Base-by-base conservation (phyloP, 2,797 vertebrate genomes). In the Neosilurus mollespiculum region DNA sequence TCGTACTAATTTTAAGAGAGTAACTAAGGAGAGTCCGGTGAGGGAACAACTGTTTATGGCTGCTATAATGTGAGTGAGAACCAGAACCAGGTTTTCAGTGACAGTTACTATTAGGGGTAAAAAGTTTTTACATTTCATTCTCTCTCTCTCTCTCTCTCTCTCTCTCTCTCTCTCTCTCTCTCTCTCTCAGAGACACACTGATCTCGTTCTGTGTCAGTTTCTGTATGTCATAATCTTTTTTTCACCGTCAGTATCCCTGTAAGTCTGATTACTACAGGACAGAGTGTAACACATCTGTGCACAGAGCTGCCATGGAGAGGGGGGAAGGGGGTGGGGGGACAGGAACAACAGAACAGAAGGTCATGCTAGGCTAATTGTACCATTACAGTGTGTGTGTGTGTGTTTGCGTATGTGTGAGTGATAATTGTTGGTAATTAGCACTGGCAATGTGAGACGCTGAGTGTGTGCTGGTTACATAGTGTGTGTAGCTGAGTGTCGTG, bases 401-500 rank as follows among this genome's bases (percentile, higher is more conserved):
- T 81, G 71, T 67, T 10, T n/a, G 51, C 18, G 51, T 66, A 18
- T 22, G 75, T 22, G 69, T 49, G 82, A n/a, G 77, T 59, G 59
- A 62, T 84, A 82, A 87, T 78, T 77, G 67, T 59, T 73, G 70
- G n/a, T 82, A 80, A 87, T 84, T 43, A 65, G 26, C 2, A 73
- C 54, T 51, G 49, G 8, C 62, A 34, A 83, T 83, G 81, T 26
- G 7, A 0, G 15, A 24, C 2, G 72, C 26, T 49, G 80, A 43
- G 37, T 53, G 67, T 2, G 62, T 59, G 0, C 15, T 65, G 51
- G 51, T 37, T 22, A 70, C 67, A 49, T 72, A 9, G 72, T 78
- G 64, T 65, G 73, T 53, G 65, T 81, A 30, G 59, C 66, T n/a
- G n/a, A 22, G 37, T 30, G 51, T 69, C 43, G 26, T 70, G 56